Evolutionary conservation across 1,140 invertebrate genomes (phyloP).

Genomic region (Diachasmimorpha longicaudata): DNA sequence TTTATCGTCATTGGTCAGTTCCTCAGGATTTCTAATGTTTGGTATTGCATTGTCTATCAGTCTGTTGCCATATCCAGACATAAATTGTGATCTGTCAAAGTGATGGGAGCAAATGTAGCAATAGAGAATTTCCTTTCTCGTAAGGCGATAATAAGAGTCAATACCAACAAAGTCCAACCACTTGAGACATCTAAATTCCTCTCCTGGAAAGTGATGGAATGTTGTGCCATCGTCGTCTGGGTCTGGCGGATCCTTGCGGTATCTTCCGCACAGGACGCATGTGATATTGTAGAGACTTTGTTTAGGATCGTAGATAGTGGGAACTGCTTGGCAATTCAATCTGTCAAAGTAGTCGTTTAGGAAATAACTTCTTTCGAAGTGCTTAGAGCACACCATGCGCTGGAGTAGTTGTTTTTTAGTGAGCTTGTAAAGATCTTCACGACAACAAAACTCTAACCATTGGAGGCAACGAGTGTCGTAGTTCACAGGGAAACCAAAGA

Average conservation of each 20-base stretch:
- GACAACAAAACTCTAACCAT: slow-evolving; percentile 59
- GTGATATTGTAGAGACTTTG: slow-evolving; percentile 59
- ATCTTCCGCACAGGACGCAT: slow-evolving; percentile 54
- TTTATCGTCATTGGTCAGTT: slow-evolving; percentile 32
- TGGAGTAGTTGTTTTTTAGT: slow-evolving; percentile 58
- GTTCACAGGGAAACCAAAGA: slow-evolving; percentile 60
- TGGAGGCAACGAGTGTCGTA: slow-evolving; percentile 54
- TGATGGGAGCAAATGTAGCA: slow-evolving; percentile 62
- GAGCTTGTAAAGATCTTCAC: slow-evolving; percentile 58
- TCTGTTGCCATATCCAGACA: slow-evolving; percentile 48
- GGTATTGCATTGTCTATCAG: slow-evolving; percentile 53
- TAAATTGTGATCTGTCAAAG: slow-evolving; percentile 54
- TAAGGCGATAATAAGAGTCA: slow-evolving; percentile 58
- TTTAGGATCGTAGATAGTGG: slow-evolving; percentile 58
- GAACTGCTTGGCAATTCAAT: slow-evolving; percentile 52
- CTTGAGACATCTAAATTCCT: slow-evolving; percentile 58
- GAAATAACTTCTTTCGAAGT: slow-evolving; percentile 53
- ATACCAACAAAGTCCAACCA: slow-evolving; percentile 61
- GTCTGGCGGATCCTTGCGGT: slow-evolving; percentile 49
- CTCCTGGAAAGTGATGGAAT: slow-evolving; percentile 61
- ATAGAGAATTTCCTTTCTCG: slow-evolving; percentile 59
- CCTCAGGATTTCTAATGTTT: slow-evolving; percentile 48
- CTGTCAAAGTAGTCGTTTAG: slow-evolving; percentile 56
- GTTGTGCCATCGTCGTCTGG: slow-evolving; percentile 52
- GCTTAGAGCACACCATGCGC: slow-evolving; percentile 60